These are phyloP conservation scores for Phylloscopus trochilus DNA, from an alignment of 2,113 vertebrate genomes.

Conservation along the genomic window DNA sequence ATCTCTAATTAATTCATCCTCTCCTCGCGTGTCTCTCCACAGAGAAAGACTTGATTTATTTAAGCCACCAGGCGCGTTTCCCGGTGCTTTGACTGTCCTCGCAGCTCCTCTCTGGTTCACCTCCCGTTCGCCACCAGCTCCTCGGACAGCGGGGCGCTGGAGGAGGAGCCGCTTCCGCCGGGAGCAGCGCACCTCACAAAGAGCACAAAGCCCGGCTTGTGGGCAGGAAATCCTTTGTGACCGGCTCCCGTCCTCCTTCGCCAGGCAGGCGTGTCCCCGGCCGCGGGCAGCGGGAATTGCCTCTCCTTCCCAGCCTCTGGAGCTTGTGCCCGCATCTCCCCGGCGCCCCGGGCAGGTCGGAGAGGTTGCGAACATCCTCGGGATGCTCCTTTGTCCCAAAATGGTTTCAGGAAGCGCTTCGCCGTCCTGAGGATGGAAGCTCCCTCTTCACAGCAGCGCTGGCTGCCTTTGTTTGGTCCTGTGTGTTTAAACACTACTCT, in stretches of 20 bases:
- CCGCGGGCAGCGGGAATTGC: neutral
- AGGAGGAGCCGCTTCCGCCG: neutral
- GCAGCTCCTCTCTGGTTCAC: neutral
- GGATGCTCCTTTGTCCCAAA: neutral
- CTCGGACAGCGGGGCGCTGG: neutral
- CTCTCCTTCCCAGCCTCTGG: neutral
- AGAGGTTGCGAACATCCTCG: neutral
- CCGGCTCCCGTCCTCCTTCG: neutral
- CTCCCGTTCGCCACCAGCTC: neutral
- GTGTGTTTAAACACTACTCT: neutral
- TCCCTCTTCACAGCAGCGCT: neutral
- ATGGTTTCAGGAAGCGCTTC: neutral
- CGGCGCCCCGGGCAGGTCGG: accelerated
- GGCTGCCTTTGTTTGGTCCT: neutral
- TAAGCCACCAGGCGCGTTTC: neutral
- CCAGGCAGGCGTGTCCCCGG: neutral
- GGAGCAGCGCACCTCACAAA: neutral
- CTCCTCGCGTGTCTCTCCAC: neutral
- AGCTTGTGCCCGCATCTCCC: neutral
- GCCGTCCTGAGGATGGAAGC: neutral
- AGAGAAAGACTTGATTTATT: neutral
- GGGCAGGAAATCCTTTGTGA: neutral
- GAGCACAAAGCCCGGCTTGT: neutral
- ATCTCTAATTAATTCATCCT: neutral
- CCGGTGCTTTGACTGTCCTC: neutral